phyloP scores from a whole-genome alignment of 2,113 vertebrate species.

The Cynopterus brachyotis region DNA sequence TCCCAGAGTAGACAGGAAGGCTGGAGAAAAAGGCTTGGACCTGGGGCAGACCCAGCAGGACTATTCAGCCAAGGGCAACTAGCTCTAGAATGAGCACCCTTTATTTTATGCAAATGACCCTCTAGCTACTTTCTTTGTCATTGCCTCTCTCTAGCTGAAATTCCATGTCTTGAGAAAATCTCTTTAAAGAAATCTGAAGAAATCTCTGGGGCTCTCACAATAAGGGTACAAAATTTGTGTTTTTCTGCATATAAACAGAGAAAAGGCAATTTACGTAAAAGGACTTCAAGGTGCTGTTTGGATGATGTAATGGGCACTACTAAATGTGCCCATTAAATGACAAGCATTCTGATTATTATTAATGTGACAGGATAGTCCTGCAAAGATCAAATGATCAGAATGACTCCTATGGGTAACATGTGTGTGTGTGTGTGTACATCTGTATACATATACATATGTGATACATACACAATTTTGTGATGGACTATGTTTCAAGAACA shows the following conservation, averaged over 20 bases:
- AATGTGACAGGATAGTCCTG: background rate
- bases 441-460: background rate
- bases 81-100: background rate
- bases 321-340: background rate
- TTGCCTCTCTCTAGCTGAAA: background rate
- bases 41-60: too few relatives aligned
- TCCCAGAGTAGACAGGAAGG: background rate
- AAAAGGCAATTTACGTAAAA: background rate
- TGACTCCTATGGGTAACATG: background rate
- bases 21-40: background rate
- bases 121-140: background rate
- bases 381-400: too few relatives aligned
- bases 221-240: background rate
- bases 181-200: background rate
- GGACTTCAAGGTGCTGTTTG: background rate
- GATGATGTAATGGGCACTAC: background rate
- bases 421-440: too few relatives aligned
- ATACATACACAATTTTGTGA: background rate
- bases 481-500: conserved; percentile 26
- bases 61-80: rapidly evolving
- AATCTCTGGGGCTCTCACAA: background rate
- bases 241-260: background rate
- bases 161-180: background rate
- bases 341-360: background rate
- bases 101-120: background rate